Evolutionary conservation across 2,888 invertebrate genomes (phyloP).

Genomic region (Drosophila neotestacea): DNA sequence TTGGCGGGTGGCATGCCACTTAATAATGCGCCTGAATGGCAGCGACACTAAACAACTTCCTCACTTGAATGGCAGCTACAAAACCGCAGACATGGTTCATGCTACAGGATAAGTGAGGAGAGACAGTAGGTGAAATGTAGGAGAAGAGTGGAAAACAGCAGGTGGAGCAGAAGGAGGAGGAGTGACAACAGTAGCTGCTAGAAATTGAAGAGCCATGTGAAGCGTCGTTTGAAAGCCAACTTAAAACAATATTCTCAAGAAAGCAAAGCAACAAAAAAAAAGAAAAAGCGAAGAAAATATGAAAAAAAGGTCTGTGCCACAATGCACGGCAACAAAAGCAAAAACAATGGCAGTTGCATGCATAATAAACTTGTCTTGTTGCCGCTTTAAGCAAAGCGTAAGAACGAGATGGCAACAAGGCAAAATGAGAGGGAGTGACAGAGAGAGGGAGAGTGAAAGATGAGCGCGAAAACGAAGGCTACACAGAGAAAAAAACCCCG

Average conservation of each 20-base stretch:
- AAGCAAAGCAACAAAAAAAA: slow-evolving; percentile 6
- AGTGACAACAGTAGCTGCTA: background rate
- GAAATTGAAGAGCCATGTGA: slow-evolving; percentile 29
- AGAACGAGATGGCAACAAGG: slow-evolving; percentile 13
- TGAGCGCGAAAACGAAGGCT: slow-evolving; percentile 31
- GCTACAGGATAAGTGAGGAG: slow-evolving; percentile 13
- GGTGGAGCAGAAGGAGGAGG: background rate
- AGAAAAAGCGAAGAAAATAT: slow-evolving; percentile 3
- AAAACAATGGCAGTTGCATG: slow-evolving; percentile 62
- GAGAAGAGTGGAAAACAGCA: background rate
- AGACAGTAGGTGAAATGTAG: background rate
- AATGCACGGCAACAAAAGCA: slow-evolving; percentile 48
- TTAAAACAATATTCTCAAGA: slow-evolving; percentile 60
- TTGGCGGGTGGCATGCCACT: slow-evolving; percentile 48
- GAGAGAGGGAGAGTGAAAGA: slow-evolving; percentile 17
- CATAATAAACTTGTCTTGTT: slow-evolving; percentile 65
- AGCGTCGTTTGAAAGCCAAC: slow-evolving; percentile 60
- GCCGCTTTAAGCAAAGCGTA: slow-evolving; percentile 31
- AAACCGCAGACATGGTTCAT: slow-evolving; percentile 52
- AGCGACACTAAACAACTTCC: slow-evolving; percentile 66
- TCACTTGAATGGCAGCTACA: slow-evolving; percentile 65
- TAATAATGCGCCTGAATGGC: slow-evolving; percentile 61
- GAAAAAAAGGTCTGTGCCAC: slow-evolving; percentile 42
- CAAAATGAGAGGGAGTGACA: slow-evolving; percentile 22
- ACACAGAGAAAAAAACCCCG: background rate